A percentile compares a stretch with the other conserved stretches of the same genome.
phyloP scores from a whole-genome alignment of 2,113 vertebrate species.

The Orthonyx spaldingii region DNA sequence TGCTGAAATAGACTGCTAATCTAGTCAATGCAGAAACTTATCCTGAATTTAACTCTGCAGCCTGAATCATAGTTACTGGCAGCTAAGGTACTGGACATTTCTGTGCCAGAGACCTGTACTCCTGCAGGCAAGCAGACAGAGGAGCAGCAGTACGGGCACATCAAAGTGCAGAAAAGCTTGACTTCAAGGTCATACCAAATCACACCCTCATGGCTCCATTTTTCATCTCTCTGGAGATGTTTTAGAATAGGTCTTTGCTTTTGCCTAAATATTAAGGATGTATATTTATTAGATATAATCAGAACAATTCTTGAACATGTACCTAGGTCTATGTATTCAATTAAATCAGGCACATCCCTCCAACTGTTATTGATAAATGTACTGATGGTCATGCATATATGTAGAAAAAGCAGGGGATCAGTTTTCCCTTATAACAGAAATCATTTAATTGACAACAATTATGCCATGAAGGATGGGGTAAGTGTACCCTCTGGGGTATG shows the following conservation, averaged over 20 bases:
- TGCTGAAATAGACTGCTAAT: background rate
- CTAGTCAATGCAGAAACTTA: background rate
- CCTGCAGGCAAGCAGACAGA: rapidly evolving
- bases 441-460: background rate
- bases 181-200: background rate
- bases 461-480: background rate
- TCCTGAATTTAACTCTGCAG: background rate
- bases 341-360: background rate
- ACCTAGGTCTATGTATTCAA: background rate
- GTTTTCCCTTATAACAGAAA: background rate
- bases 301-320: background rate
- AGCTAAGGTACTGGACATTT: background rate
- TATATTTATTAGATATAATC: background rate
- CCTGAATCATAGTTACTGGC: background rate
- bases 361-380: background rate
- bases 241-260: background rate
- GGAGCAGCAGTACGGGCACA: background rate
- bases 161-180: background rate
- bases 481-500: background rate
- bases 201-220: background rate
- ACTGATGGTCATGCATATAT: background rate
- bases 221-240: background rate
- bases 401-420: background rate
- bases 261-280: background rate
- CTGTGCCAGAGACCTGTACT: background rate